Evolutionary conservation across 2,888 invertebrate genomes (phyloP).

Genomic region (Tachina fera): DNA sequence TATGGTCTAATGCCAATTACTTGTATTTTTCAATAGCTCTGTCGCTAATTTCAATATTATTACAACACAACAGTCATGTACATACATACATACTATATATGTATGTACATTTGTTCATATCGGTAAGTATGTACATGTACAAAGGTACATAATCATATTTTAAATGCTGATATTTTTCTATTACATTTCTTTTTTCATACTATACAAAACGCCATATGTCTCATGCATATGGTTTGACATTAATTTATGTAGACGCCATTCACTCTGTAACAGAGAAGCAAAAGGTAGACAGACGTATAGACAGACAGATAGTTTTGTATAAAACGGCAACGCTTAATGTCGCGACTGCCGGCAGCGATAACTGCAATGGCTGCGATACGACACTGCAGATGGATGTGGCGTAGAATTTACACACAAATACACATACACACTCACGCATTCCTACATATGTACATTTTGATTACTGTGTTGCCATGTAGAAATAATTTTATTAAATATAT

Average conservation of each 20-base stretch:
- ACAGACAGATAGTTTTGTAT: neutral
- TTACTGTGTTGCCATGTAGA: too few relatives aligned
- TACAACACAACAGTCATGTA: slow-evolving; percentile 46
- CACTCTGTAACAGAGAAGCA: slow-evolving; percentile 33
- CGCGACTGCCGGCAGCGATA: slow-evolving; percentile 3
- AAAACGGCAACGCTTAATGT: slow-evolving; percentile 11
- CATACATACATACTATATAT: neutral
- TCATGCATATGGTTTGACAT: slow-evolving; percentile 67
- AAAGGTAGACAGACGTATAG: slow-evolving; percentile 10
- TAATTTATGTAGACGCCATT: slow-evolving; percentile 72
- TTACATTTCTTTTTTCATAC: slow-evolving; percentile 23
- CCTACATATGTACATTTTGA: neutral
- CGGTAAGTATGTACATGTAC: neutral
- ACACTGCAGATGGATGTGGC: slow-evolving; percentile 33
- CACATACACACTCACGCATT: neutral
- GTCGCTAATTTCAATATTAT: slow-evolving; percentile 45
- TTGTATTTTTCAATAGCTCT: slow-evolving; percentile 25
- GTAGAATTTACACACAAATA: neutral
- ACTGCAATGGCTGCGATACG: slow-evolving; percentile 32
- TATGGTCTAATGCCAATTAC: slow-evolving; percentile 27
- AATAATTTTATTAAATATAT: too few relatives aligned
- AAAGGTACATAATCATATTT: slow-evolving; percentile 1
- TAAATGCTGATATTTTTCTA: slow-evolving; percentile 32
- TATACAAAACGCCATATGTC: slow-evolving; percentile 68
- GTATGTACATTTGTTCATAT: neutral